Conservation (phyloP, 2,797 vertebrate species). For the Knipowitschia caucasica region DNA sequence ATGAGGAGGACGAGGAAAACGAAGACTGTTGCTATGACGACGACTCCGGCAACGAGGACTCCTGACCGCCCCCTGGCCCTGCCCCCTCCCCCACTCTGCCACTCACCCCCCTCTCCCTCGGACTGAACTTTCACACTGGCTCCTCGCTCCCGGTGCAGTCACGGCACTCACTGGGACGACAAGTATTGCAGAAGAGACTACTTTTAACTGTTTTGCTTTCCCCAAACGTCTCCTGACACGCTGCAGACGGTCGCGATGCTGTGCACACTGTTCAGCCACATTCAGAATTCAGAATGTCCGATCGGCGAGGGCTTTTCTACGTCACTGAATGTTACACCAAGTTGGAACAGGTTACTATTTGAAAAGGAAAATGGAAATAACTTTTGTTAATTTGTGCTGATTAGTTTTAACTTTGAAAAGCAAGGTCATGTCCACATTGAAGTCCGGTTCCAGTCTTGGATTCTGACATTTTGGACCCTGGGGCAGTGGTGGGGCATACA, state of each 20-base stretch:
- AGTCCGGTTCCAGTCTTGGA: conserved; percentile 37
- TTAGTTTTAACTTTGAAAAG: conserved; percentile 3
- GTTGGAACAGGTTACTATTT: conserved; percentile 27
- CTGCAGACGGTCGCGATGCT: conserved; percentile 21
- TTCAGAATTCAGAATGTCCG: neutral
- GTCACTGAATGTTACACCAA: conserved; percentile 19
- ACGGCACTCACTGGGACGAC: conserved; percentile 40
- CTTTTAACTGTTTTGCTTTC: conserved; percentile 35
- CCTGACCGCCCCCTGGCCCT: conserved; percentile 69
- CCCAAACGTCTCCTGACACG: conserved; percentile 17
- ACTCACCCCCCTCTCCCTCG: conserved; percentile 21
- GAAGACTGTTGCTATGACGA: conserved; percentile 86
- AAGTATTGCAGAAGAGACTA: conserved; percentile 42
- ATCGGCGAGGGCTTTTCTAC: conserved; percentile 2
- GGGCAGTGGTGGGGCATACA: conserved; percentile 41
- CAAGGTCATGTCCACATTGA: conserved; percentile 27
- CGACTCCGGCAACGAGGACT: conserved; percentile 98
- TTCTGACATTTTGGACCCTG: conserved; percentile 44
- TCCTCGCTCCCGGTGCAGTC: conserved; percentile 41
- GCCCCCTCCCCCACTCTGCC: neutral
- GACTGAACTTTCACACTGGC: conserved; percentile 50
- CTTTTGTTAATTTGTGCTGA: neutral
- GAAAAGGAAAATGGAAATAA: conserved; percentile 15
- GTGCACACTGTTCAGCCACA: conserved; percentile 15
- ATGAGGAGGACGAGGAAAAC: conserved; percentile 86